Conservation (phyloP, 92 coral and sea anemone genomes). For the Bergia sp. region DNA sequence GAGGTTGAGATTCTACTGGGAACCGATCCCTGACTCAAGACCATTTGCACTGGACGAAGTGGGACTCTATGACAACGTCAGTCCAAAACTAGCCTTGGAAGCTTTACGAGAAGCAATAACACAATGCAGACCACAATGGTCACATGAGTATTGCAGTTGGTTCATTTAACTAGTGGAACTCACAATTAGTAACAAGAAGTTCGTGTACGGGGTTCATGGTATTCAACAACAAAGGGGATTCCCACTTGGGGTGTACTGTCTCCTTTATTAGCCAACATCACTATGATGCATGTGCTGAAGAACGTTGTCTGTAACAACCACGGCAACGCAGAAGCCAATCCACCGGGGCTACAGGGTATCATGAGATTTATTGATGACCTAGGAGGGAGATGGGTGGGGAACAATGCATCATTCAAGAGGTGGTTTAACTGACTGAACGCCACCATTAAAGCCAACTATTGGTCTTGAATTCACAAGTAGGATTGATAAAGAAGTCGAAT, state of each 20-base stretch:
- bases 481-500: background rate
- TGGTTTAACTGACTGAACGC: background rate
- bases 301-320: background rate
- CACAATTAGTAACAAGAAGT: background rate
- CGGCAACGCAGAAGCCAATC: background rate
- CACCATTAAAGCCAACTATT: too few species aligned
- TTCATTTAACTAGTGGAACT: background rate
- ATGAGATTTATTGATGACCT: background rate
- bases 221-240: background rate
- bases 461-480: too few species aligned
- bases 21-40: slow-evolving; percentile 10
- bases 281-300: background rate
- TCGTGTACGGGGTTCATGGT: slow-evolving; percentile 6
- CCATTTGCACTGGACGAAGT: slow-evolving; percentile 5
- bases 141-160: slow-evolving; percentile 16
- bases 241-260: background rate
- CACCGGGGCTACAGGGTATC: background rate
- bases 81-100: background rate
- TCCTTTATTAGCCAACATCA: background rate
- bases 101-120: slow-evolving; percentile 8
- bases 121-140: slow-evolving; percentile 15
- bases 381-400: background rate
- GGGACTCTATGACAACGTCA: slow-evolving; percentile 21
- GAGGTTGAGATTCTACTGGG: background rate
- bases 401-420: background rate